phyloP scores from a whole-genome alignment of 2,888 invertebrate species.

The Boloria euphrosyne region DNA sequence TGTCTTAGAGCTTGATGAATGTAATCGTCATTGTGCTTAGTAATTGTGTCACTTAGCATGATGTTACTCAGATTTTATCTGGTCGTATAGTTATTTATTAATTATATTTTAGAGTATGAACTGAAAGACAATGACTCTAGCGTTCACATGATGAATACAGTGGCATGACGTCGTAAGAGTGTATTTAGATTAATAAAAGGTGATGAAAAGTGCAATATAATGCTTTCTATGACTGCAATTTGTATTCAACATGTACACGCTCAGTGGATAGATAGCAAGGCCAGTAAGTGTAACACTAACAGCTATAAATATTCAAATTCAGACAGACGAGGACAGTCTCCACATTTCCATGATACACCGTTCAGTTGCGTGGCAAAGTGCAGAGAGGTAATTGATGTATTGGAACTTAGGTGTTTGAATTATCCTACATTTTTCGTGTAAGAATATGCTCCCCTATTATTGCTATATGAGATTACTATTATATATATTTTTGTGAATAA shows the following conservation, averaged over 20 bases:
- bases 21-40: constrained; percentile 81
- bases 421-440: constrained; percentile 19
- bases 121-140: constrained; percentile 26
- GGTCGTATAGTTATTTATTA: constrained; percentile 55
- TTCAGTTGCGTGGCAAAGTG: constrained; percentile 27
- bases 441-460: constrained; percentile 25
- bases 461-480: constrained; percentile 33
- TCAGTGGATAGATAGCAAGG: constrained; percentile 2
- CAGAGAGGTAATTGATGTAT: constrained; percentile 17
- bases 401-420: constrained; percentile 22
- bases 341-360: constrained; percentile 7
- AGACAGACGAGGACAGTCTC: constrained; percentile 9
- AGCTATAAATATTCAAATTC: constrained; percentile 30
- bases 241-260: constrained; percentile 10
- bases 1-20: constrained; percentile 80
- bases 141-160: constrained; percentile 26
- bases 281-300: constrained; percentile 26
- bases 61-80: constrained; percentile 68
- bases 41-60: constrained; percentile 74
- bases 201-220: constrained; percentile 34
- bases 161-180: background rate
- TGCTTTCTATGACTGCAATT: constrained; percentile 13
- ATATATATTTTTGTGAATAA: constrained; percentile 37
- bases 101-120: constrained; percentile 36
- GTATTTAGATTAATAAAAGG: constrained; percentile 6